Evolutionary conservation across 2,888 invertebrate genomes (phyloP), one percentile per base, ranked within the genome.

Genomic region (Aspidiotus destructor): DNA sequence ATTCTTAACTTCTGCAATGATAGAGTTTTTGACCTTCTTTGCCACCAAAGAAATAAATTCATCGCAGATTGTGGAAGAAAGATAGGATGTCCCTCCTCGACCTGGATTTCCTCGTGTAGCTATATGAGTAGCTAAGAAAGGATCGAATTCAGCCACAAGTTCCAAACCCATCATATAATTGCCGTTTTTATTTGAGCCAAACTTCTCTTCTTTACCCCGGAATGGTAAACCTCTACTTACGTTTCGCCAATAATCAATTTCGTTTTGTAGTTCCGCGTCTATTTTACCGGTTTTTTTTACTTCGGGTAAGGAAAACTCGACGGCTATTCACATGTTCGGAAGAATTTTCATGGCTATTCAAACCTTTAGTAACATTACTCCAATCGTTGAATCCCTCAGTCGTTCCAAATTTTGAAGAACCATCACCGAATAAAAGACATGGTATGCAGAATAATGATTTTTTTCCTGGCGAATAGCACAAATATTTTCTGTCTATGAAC

Each of bases 321-420:
- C 16, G 48, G 17, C 41, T 54, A 8, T 16, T 16, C 44, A 17
- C 1, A 57, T 69, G 28, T 28, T 57, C 48, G 40, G 17, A n/a
- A 11, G 69, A 69, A 60, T 69, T 64, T 69, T 69, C 69, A 57
- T 64, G 69, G 10, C 40, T 41, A 15, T 16, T 63, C 58, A 69
- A 11, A 17, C 28, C 44, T 57, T 62, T n/a, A n/a, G 65, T 42
- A 9, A 65, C 60, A 57, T 69, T 69, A 41, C 55, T 57, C 63
- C 64, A 69, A 41, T 69, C 42, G 15, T 44, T 69, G 28, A 16
- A 69, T 17, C 69, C 69, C 1, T 28, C 16, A 7, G 62, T 62
- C 48, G n/a, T 48, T 44, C 48, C 48, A 48, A 48, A 48, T 48
- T 48, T 48, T n/a, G 62, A 42, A 67, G 17, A 40, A n/a, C 41